A percentile compares a stretch with the other conserved stretches of the same genome.
Evolutionary conservation across 2,797 vertebrate species (phyloP).

Genomic region (Lagothrix lagotricha): DNA sequence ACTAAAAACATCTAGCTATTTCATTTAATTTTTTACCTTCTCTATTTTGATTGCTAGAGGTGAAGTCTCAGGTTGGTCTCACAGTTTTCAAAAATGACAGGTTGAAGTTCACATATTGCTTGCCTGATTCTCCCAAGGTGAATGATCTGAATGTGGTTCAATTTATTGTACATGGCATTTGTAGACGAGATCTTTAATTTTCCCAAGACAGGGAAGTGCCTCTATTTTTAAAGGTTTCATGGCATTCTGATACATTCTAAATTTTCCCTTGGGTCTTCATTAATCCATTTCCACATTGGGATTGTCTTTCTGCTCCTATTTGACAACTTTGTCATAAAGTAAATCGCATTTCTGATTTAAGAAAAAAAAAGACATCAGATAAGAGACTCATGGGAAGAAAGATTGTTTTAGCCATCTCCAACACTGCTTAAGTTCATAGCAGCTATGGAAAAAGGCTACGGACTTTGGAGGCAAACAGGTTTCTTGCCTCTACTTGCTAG

Average conservation of each 20-base stretch:
- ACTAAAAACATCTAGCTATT: conserved; percentile 6
- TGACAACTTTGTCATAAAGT: conserved; percentile 43
- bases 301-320: not conserved
- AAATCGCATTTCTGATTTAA: not conserved
- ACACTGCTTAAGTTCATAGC: not conserved
- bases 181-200: not conserved
- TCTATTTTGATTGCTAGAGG: conserved; percentile 49
- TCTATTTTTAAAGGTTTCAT: conserved; percentile 20
- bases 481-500: not conserved
- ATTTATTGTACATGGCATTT: conserved; percentile 21
- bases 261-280: conserved; percentile 25
- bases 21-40: conserved; percentile 40
- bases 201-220: not conserved
- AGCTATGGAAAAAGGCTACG: not conserved
- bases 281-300: not conserved
- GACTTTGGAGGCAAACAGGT: not conserved
- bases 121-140: conserved; percentile 49
- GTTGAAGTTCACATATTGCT: conserved; percentile 8
- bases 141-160: conserved; percentile 21
- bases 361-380: not conserved
- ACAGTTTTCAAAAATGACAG: conserved; percentile 35
- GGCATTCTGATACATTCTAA: conserved; percentile 33
- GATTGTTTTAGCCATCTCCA: not conserved
- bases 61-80: not conserved
- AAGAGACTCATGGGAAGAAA: not conserved